Evolutionary conservation across 2,113 vertebrate species (phyloP).

Genomic region (Clinocottus analis): DNA sequence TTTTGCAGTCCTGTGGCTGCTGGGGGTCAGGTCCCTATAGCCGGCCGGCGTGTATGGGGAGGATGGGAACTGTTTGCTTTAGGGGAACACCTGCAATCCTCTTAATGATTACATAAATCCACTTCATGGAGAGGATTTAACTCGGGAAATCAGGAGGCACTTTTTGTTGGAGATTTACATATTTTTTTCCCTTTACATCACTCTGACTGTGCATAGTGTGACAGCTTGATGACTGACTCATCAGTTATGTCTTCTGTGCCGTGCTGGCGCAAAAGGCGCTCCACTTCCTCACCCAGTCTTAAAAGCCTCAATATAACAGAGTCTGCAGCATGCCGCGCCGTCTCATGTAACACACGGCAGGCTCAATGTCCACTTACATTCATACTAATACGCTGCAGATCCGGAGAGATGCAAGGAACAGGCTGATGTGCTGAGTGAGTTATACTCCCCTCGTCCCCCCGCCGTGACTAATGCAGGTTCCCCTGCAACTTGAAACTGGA

Average conservation of each 20-base stretch:
- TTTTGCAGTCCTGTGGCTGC: conserved; percentile 67
- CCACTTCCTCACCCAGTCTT: not conserved
- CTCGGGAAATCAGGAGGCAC: no score
- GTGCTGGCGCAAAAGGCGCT: not conserved
- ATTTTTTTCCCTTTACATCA: not conserved
- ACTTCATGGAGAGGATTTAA: not conserved
- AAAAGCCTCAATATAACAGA: conserved; percentile 11
- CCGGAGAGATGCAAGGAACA: conserved; percentile 29
- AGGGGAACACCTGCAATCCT: not conserved
- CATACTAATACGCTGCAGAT: conserved; percentile 30
- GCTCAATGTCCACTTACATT: conserved; percentile 33
- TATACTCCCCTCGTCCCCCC: conserved; percentile 37
- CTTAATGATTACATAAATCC: conserved; percentile 8
- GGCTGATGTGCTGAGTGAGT: conserved; percentile 40
- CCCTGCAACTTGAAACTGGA: conserved; percentile 65
- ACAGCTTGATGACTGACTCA: conserved; percentile 20
- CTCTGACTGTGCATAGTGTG: not conserved
- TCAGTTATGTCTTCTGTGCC: not conserved
- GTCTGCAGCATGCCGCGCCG: conserved; percentile 7
- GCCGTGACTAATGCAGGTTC: conserved; percentile 65
- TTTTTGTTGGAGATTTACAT: not conserved
- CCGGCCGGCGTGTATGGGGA: conserved; percentile 16
- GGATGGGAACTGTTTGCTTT: conserved; percentile 42
- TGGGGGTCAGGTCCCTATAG: conserved; percentile 54
- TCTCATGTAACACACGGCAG: conserved; percentile 22